Conservation (phyloP, 2,888 invertebrate species). For the Cephus sareptanus region DNA sequence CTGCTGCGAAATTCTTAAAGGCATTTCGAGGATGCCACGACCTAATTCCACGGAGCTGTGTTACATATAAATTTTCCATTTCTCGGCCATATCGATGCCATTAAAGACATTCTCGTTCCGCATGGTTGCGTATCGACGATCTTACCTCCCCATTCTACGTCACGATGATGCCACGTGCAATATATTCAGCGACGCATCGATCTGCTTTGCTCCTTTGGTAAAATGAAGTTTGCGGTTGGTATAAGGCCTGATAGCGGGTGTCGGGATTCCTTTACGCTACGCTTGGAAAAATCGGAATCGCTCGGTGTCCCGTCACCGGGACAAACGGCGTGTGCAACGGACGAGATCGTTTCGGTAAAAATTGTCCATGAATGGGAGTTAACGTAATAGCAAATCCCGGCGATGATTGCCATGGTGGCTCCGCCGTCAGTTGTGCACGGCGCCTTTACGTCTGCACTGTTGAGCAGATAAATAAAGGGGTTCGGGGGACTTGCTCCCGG, state of each 20-base stretch:
- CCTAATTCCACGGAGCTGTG: not conserved
- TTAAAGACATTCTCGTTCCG: not conserved
- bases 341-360: not conserved
- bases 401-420: constrained; percentile 5
- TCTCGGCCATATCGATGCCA: not conserved
- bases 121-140: not conserved
- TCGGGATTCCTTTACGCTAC: not conserved
- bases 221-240: not conserved
- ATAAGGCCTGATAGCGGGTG: not conserved
- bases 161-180: not conserved
- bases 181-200: not conserved
- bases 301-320: not conserved
- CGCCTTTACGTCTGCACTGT: constrained; percentile 8
- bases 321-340: not conserved
- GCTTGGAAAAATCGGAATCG: not conserved
- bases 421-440: constrained; percentile 9
- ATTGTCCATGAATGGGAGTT: not conserved
- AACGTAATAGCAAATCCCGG: not conserved
- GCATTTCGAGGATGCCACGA: not conserved
- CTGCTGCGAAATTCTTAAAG: not conserved
- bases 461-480: constrained; percentile 4
- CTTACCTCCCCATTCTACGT: not conserved
- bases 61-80: not conserved
- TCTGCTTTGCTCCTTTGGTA: not conserved
- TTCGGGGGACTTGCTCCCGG: not conserved